Evolutionary conservation across 2,113 vertebrate species (phyloP).

Genomic region (Chionodraco myersi): DNA sequence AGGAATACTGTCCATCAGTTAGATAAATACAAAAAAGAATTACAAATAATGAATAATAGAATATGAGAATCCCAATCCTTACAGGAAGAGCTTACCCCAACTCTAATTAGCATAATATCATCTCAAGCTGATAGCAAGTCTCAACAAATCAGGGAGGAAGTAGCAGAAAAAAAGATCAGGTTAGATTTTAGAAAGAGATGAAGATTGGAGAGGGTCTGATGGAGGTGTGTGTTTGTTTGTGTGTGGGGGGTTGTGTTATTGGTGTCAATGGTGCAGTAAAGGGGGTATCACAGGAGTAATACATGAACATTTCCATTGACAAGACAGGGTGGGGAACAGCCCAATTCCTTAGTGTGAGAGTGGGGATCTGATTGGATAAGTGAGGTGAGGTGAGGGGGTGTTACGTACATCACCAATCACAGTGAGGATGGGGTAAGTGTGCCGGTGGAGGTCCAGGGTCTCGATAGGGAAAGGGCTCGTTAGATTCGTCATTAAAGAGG

Average conservation of each 20-base stretch:
- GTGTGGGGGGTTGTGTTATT: background rate
- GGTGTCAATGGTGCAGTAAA: constrained; percentile 13
- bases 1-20: too few species aligned
- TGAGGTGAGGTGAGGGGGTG: constrained; percentile 32
- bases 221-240: background rate
- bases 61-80: too few species aligned
- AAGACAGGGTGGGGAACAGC: constrained; percentile 23
- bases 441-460: constrained; percentile 30
- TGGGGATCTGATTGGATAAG: constrained; percentile 40
- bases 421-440: constrained; percentile 31
- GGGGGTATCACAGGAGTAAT: constrained; percentile 10
- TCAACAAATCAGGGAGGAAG: constrained; percentile 30
- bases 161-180: constrained; percentile 1
- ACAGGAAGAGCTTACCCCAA: too few species aligned
- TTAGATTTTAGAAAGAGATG: constrained; percentile 32
- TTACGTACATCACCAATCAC: constrained; percentile 32
- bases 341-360: constrained; percentile 17
- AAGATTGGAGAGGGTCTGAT: background rate
- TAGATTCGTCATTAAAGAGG: constrained; percentile 18
- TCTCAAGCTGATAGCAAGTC: constrained; percentile 44
- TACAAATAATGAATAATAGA: too few species aligned
- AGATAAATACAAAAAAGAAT: too few species aligned
- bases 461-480: constrained; percentile 2
- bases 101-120: background rate
- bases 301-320: background rate